Evolutionary conservation across 1,140 invertebrate species (phyloP).

Genomic region (Fopius arisanus): DNA sequence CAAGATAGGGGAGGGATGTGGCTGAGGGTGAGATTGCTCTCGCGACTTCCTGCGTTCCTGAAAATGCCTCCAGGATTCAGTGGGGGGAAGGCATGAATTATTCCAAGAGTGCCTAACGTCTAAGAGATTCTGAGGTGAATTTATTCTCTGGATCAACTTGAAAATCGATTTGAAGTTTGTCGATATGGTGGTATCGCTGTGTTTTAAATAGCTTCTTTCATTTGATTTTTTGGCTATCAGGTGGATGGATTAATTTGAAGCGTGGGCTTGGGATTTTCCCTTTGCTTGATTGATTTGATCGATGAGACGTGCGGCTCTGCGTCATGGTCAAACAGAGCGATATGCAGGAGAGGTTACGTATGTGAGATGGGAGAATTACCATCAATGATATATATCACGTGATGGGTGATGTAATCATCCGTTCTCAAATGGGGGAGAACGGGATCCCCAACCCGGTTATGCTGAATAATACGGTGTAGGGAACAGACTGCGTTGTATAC

Average conservation of each 20-base stretch:
- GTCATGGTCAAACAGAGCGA: not conserved
- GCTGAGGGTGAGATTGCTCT: not conserved
- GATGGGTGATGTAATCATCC: conserved; percentile 51
- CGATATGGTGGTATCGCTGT: not conserved
- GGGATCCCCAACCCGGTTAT: conserved; percentile 39
- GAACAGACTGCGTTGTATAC: conserved; percentile 9
- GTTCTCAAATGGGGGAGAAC: conserved; percentile 39
- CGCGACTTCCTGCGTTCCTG: conserved; percentile 28
- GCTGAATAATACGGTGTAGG: conserved; percentile 18
- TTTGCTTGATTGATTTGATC: not conserved
- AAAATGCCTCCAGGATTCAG: conserved; percentile 31
- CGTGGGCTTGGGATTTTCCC: not conserved
- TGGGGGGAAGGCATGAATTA: conserved; percentile 40
- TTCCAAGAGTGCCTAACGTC: conserved; percentile 35
- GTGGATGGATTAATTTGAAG: not conserved
- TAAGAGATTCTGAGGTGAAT: conserved; percentile 47
- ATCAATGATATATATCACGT: conserved; percentile 11
- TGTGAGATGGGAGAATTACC: not conserved
- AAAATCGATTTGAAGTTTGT: not conserved
- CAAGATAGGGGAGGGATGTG: conserved; percentile 22
- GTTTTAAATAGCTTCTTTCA: not conserved
- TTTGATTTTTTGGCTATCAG: not conserved
- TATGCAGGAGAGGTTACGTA: not conserved
- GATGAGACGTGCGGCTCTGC: not conserved
- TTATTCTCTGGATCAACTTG: not conserved